Evolutionary conservation across 2,797 vertebrate species (phyloP), one percentile per base, ranked within the genome.

Genomic region (Chiroxiphia lanceolata): DNA sequence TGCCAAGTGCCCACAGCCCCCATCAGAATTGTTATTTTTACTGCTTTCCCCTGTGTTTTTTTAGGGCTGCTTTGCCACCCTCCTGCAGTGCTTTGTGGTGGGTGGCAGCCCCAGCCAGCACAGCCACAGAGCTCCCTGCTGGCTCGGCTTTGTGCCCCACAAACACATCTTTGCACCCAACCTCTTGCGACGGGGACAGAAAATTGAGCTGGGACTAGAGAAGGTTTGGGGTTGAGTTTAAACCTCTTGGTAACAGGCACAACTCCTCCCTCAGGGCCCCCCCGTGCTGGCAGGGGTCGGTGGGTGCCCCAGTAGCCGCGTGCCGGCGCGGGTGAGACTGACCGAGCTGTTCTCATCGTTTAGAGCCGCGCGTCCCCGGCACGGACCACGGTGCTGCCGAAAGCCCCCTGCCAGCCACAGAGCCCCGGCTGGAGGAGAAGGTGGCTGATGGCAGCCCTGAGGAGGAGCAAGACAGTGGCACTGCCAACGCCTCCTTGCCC

Each of bases 271-370:
- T 60, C 70, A 38, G 70, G 48, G 25, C 31, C 22, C 22, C 22
- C 21, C 1, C 2, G 42, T 2, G 4, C 53, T 53, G 72, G 50
- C 0, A 2, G 47, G 44, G 61, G 17, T 12, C 40, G 7, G 53
- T 0, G 12, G 83, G 91, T 60, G 60, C 57, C 31, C 56, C 5
- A 0, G 65, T 56, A 68, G 76, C 90, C 18, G 0, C 1, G 1
- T 23, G 74, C 36, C 4, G 0, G 63, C 2, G 11, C 14, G 50
- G 92, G 94, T 77, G 92, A 95, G 90, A 98, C 98, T 98, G 98
- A 98, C 98, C 83, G 95, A 97, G 97, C 84, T 98, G 93, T 98
- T 98, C 98, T 98, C 96, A 97, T 96, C 97, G 57, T 98, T 98
- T 98, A 98, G 98, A 98, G 95, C 97, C 60, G 13, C 98, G 57